Percentiles rank a stretch among this genome's conserved stretches.
Evolutionary conservation across 2,888 invertebrate species (phyloP).

Genomic region (Phortica magna): DNA sequence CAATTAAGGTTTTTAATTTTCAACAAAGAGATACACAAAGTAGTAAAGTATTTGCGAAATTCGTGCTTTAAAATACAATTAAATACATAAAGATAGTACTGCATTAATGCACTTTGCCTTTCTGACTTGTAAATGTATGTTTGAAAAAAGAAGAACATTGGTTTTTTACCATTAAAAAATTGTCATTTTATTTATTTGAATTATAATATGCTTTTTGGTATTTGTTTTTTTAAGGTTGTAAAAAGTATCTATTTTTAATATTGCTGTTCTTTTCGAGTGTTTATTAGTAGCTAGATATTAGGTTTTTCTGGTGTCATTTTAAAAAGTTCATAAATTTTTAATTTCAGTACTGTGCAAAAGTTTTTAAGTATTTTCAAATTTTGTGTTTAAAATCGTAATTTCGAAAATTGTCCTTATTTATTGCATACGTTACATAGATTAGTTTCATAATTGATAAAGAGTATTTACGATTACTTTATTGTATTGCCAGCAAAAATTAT

Average conservation of each 20-base stretch:
- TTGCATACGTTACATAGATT: constrained; percentile 66
- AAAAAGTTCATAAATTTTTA: not conserved
- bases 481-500: constrained; percentile 1
- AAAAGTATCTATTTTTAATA: not conserved
- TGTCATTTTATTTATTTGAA: constrained; percentile 22
- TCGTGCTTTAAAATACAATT: no score
- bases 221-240: not conserved
- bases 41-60: no score
- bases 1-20: no score
- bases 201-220: not conserved
- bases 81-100: no score
- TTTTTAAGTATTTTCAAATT: constrained; percentile 30
- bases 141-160: not conserved
- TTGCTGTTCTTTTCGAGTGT: not conserved
- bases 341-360: constrained; percentile 24
- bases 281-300: constrained; percentile 4
- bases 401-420: constrained; percentile 54
- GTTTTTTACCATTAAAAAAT: not conserved
- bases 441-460: constrained; percentile 54
- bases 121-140: not conserved
- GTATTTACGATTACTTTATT: constrained; percentile 14
- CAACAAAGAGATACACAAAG: no score
- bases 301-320: not conserved
- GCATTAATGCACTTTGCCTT: no score
- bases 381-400: constrained; percentile 37